These are phyloP conservation scores for Prosopocoilus inquinatus DNA, from an alignment of 2,888 invertebrate genomes.

Conservation along the genomic window DNA sequence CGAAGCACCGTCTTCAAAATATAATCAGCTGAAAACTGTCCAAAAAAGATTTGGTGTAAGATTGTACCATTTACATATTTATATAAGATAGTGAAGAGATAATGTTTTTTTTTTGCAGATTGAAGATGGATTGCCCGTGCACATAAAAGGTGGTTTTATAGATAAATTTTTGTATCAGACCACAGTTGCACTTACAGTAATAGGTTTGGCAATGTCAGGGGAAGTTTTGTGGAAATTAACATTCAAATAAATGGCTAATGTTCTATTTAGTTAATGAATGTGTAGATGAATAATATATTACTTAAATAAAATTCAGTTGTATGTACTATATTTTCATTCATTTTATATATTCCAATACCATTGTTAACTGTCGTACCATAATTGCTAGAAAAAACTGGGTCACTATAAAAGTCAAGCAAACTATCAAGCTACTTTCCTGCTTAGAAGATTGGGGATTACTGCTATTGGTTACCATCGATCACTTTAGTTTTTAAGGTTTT, in stretches of 20 bases:
- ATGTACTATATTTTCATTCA: too few species aligned
- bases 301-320: too few species aligned
- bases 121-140: constrained; percentile 15
- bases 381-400: too few species aligned
- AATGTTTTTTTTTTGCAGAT: constrained; percentile 12
- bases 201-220: constrained; percentile 13
- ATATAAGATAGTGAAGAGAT: background rate
- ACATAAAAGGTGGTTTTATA: constrained; percentile 15
- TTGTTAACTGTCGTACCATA: too few species aligned
- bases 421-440: too few species aligned
- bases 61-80: background rate
- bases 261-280: too few species aligned
- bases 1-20: constrained; percentile 11
- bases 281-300: too few species aligned
- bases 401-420: too few species aligned
- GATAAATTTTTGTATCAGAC: constrained; percentile 16
- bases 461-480: too few species aligned
- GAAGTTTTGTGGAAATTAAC: constrained; percentile 11
- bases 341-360: too few species aligned
- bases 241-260: constrained; percentile 10
- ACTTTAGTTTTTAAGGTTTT: too few species aligned
- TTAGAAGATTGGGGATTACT: too few species aligned
- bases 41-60: constrained; percentile 17
- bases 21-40: constrained; percentile 4
- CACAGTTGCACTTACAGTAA: constrained; percentile 6